Evolutionary conservation across 2,797 vertebrate genomes (phyloP).

Genomic region (Tachyglossus aculeatus): DNA sequence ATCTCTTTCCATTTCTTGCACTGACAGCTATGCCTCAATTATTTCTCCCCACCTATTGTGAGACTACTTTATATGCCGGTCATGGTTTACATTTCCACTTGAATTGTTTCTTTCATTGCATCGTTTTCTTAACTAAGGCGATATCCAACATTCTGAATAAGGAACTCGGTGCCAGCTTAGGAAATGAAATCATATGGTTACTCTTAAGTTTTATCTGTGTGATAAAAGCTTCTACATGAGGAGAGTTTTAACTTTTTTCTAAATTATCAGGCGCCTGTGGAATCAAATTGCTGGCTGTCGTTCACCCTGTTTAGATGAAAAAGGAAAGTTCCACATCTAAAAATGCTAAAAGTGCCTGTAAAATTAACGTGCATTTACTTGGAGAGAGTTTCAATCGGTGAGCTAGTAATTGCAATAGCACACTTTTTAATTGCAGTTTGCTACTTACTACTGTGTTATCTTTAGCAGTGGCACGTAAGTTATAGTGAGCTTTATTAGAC

Average conservation of each 20-base stretch:
- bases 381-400: neutral
- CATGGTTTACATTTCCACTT: constrained; percentile 30
- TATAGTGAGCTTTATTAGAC: neutral
- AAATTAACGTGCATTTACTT: neutral
- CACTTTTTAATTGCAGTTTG: neutral
- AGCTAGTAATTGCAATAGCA: neutral
- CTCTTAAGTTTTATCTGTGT: neutral
- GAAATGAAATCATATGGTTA: constrained; percentile 29
- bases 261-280: neutral
- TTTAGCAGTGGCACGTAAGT: neutral
- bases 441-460: neutral
- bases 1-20: no score
- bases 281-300: neutral
- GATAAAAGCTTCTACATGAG: neutral
- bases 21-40: neutral
- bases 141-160: constrained; percentile 25
- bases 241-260: neutral
- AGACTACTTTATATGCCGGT: neutral
- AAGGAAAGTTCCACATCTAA: neutral
- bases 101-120: constrained; percentile 28
- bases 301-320: no score
- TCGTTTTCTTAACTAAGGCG: constrained; percentile 38
- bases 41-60: no score
- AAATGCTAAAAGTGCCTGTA: neutral
- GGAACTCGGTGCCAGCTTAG: neutral